Evolutionary conservation across 2,888 invertebrate species (phyloP).

Genomic region (Alentia gelatinosa): DNA sequence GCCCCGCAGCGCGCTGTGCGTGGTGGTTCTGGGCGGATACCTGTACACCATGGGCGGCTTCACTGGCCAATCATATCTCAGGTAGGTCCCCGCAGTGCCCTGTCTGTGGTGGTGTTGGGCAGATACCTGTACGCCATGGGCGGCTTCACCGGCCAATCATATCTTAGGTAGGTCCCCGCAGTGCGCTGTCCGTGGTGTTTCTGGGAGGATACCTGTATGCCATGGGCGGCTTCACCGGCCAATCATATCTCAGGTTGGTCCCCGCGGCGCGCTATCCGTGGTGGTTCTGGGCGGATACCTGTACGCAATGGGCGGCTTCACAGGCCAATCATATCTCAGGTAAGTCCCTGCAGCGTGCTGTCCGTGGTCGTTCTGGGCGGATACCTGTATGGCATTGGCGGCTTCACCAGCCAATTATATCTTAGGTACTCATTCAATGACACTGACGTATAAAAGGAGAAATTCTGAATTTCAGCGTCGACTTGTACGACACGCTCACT

Average conservation of each 20-base stretch:
- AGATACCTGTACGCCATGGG: constrained; percentile 30
- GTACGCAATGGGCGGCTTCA: constrained; percentile 43
- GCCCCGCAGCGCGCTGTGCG: constrained; percentile 29
- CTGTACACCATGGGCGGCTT: constrained; percentile 44
- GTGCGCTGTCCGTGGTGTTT: constrained; percentile 4
- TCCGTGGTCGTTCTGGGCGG: constrained; percentile 6
- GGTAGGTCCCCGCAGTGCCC: constrained; percentile 36
- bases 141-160: constrained; percentile 18
- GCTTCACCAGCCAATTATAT: constrained; percentile 6
- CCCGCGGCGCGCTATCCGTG: constrained; percentile 30
- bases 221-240: constrained; percentile 21
- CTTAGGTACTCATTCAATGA: too few species aligned
- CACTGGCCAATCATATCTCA: constrained; percentile 10
- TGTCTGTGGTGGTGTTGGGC: not conserved
- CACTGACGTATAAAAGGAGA: too few species aligned
- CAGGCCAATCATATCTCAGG: constrained; percentile 29
- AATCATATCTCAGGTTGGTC: constrained; percentile 42
- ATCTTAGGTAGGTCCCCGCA: constrained; percentile 42
- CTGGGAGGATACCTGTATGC: constrained; percentile 33
- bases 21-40: not conserved
- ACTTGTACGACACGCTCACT: not conserved
- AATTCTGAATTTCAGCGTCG: too few species aligned
- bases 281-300: not conserved
- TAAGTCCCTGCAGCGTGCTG: constrained; percentile 30
- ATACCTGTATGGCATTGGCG: constrained; percentile 19